Evolutionary conservation across 2,113 vertebrate species (phyloP), one percentile per base, ranked within the genome.

Genomic region (Podocnemis expansa): DNA sequence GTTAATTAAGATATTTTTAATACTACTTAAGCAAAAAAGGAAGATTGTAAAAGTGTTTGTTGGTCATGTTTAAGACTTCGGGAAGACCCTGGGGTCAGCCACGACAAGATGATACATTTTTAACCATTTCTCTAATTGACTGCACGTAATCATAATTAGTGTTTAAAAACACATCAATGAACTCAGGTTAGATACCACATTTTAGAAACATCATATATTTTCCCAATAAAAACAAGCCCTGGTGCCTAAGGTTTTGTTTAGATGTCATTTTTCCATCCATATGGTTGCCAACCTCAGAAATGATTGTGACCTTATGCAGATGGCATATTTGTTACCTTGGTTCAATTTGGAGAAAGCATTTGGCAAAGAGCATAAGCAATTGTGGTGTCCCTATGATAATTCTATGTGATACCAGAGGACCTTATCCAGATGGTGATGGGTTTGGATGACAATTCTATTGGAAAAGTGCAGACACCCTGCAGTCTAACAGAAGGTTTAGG

Each of bases 311-410:
- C 89, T 87, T 87, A 49, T 80, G 82, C 8, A 91, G 80, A 95
- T 96, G 85, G 52, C 24, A 79, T 29, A 85, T 70, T 88, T 96
- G 88, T 84, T 94, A 49, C 88, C 89, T 73, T 91, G 82, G 31
- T 96, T 91, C 67, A 85, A 90, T 96, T 95, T 90, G 87, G 47
- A 91, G 83, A n/a, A 47, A n/a, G 17, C 34, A 67, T n/a, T 67
- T 67, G 31, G 34, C 60, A 67, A 67, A 67, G 4, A n/a, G n/a
- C 60, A 16, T n/a, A 67, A n/a, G 34, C 34, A 9, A 17, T 4
- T 67, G 60, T 14, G 16, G 31, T n/a, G 31, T 19, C 60, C n/a
- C 16, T 67, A 10, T 17, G n/a, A 21, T n/a, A 14, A 67, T 34
- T 67, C 60, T n/a, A n/a, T n/a, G 60, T n/a, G 31, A 7, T n/a